A percentile compares a stretch with the other conserved stretches of the same genome.
phyloP scores from a whole-genome alignment of 2,113 vertebrate species.

The Mixornis gularis region DNA sequence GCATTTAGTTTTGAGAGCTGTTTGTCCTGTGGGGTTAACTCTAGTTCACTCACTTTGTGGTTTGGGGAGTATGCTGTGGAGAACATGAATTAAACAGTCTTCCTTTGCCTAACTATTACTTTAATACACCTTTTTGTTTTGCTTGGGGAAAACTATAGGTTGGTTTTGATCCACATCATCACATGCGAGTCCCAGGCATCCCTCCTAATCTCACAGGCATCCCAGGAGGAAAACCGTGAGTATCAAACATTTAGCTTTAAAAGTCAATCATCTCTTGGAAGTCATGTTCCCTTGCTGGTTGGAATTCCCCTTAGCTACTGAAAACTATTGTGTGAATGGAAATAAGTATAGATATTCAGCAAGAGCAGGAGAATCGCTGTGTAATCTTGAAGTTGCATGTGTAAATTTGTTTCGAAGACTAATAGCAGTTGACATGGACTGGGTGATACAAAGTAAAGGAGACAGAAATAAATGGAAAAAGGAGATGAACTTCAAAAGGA shows the following conservation, averaged over 20 bases:
- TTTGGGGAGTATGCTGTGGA: not conserved
- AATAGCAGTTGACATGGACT: not conserved
- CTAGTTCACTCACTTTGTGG: not conserved
- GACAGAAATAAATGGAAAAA: not conserved
- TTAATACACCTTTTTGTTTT: constrained; percentile 39
- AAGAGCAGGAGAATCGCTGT: not conserved
- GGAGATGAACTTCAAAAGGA: not conserved
- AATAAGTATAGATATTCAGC: not conserved
- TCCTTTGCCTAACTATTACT: not conserved
- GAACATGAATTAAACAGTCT: not conserved
- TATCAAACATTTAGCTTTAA: constrained; percentile 43
- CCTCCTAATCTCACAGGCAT: constrained; percentile 83
- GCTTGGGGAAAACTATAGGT: constrained; percentile 70
- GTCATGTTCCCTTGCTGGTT: not conserved
- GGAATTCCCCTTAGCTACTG: not conserved
- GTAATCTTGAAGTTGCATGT: constrained; percentile 8
- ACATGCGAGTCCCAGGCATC: constrained; percentile 84
- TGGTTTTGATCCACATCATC: constrained; percentile 86
- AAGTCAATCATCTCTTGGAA: constrained; percentile 34
- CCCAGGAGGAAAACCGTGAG: constrained; percentile 86
- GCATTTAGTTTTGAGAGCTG: not conserved
- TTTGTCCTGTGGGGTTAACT: not conserved
- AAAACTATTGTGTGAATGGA: not conserved
- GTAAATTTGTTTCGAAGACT: constrained; percentile 26
- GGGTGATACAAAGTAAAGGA: not conserved